Evolutionary conservation across 2,888 invertebrate species (phyloP).

Genomic region (Lycia hirtaria): DNA sequence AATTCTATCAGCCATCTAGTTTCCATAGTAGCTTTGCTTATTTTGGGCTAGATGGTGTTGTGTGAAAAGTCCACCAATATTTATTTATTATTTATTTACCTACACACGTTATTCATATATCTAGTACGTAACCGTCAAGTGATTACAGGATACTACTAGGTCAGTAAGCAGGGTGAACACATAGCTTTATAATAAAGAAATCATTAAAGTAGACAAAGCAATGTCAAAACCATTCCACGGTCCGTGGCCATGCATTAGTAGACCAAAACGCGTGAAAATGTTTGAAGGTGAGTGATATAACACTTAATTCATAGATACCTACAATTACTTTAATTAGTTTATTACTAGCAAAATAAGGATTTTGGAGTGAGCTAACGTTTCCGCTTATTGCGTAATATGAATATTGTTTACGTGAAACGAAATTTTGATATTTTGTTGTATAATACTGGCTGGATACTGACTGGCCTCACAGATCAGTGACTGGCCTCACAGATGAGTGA

Average conservation of each 20-base stretch:
- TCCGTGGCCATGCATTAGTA: conserved; percentile 35
- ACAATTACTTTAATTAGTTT: conserved; percentile 8
- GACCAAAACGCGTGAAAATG: conserved; percentile 41
- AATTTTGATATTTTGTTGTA: no score
- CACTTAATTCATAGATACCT: conserved; percentile 20
- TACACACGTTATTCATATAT: neutral
- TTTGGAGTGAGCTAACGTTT: neutral
- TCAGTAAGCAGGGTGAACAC: conserved; percentile 15
- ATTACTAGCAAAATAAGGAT: neutral
- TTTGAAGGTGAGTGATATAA: conserved; percentile 39
- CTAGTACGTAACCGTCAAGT: neutral
- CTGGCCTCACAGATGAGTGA: no score
- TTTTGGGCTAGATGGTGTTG: no score
- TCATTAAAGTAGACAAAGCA: conserved; percentile 41
- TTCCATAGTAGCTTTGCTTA: no score
- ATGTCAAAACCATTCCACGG: conserved; percentile 44
- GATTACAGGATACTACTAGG: conserved; percentile 4
- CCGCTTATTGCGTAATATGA: conserved; percentile 2
- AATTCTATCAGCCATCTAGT: no score
- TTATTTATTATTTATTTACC: neutral
- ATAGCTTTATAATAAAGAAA: conserved; percentile 34
- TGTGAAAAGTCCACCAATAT: neutral
- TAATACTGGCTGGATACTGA: no score
- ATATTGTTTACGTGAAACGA: neutral
- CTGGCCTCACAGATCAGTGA: no score